Conservation (phyloP, 1,140 invertebrate genomes). For the Sitodiplosis mosellana region DNA sequence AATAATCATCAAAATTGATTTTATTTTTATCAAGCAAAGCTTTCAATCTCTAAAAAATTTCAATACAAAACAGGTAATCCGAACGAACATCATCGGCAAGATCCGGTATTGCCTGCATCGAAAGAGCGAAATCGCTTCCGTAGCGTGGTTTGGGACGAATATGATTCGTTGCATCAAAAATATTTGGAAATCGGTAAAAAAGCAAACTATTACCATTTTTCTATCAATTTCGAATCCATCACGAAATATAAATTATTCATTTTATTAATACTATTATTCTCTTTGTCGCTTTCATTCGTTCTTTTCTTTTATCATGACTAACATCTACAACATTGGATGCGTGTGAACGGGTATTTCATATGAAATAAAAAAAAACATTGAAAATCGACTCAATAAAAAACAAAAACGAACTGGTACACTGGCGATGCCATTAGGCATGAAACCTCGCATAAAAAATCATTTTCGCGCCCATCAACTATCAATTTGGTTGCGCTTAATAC, state of each 20-base stretch:
- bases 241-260: not conserved
- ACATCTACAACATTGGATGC: no score
- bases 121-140: slow-evolving; percentile 69
- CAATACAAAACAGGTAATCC: slow-evolving; percentile 46
- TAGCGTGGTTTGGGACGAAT: slow-evolving; percentile 73
- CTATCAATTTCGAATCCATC: not conserved
- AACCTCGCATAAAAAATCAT: slow-evolving; percentile 80
- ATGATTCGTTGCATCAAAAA: slow-evolving; percentile 76
- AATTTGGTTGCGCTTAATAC: slow-evolving; percentile 83
- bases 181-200: slow-evolving; percentile 80
- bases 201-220: not conserved
- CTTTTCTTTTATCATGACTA: not conserved
- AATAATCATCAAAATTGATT: no score
- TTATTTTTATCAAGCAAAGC: no score
- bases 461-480: slow-evolving; percentile 85
- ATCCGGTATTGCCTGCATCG: slow-evolving; percentile 49
- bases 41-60: no score
- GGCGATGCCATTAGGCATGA: slow-evolving; percentile 60
- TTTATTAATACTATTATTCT: slow-evolving; percentile 2
- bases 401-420: no score
- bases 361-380: no score
- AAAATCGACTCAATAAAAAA: no score
- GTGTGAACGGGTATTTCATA: no score
- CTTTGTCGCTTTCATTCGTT: slow-evolving; percentile 1
- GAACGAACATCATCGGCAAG: slow-evolving; percentile 61